These are phyloP conservation scores for Drosophila ficusphila DNA, from an alignment of 1,140 invertebrate species.

Conservation along the genomic window DNA sequence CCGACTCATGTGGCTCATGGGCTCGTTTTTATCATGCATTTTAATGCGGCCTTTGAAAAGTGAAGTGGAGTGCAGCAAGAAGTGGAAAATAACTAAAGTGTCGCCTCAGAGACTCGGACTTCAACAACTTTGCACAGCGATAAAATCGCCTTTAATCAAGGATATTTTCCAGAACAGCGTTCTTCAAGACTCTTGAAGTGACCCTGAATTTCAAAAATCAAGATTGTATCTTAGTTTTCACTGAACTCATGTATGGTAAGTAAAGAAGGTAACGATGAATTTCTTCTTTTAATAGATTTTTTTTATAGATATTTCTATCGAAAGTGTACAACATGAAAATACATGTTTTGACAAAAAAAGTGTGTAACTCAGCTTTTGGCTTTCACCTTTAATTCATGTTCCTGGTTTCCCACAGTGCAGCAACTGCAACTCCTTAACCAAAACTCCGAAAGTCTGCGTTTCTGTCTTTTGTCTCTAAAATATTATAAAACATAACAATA, in stretches of 20 bases:
- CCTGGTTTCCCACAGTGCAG: conserved; percentile 3
- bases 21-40: conserved; percentile 73
- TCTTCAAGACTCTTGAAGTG: neutral
- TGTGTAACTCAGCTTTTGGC: neutral
- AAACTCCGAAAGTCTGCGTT: conserved; percentile 34
- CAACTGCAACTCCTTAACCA: conserved; percentile 12
- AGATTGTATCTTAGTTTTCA: neutral
- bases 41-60: conserved; percentile 80
- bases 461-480: conserved; percentile 72
- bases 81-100: conserved; percentile 82
- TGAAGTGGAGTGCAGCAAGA: conserved; percentile 77
- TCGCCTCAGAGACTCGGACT: conserved; percentile 54
- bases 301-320: too few relatives aligned
- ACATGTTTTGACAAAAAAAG: too few relatives aligned
- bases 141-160: conserved; percentile 12
- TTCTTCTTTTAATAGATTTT: too few relatives aligned
- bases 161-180: neutral
- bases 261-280: neutral
- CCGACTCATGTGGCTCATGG: conserved; percentile 50
- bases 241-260: neutral
- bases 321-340: too few relatives aligned
- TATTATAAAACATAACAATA: conserved; percentile 82
- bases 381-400: neutral
- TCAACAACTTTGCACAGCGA: conserved; percentile 13
- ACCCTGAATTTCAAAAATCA: neutral